Percentiles rank a stretch among this genome's conserved stretches.
Evolutionary conservation across 2,113 vertebrate species (phyloP).

Genomic region (Aptenodytes patagonicus): DNA sequence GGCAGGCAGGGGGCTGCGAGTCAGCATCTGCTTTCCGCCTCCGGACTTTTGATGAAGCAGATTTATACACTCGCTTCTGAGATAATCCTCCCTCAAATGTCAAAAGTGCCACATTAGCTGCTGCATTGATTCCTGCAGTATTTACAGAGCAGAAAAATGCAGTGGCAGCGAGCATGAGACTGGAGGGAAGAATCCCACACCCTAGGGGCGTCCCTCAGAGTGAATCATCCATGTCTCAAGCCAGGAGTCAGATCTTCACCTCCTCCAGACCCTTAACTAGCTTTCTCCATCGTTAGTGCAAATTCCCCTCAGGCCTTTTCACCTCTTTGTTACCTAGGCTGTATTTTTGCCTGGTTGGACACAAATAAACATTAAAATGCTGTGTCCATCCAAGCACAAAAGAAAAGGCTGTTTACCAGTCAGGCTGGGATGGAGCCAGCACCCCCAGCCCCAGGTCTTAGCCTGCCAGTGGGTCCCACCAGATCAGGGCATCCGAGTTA

Average conservation of each 20-base stretch:
- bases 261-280: background rate
- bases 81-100: background rate
- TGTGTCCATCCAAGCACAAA: background rate
- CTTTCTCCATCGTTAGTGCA: background rate
- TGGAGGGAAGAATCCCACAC: background rate
- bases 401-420: background rate
- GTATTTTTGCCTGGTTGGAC: background rate
- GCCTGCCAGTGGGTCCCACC: background rate
- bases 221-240: background rate
- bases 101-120: background rate
- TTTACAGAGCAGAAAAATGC: slow-evolving; percentile 27
- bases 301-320: background rate
- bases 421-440: background rate
- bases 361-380: background rate
- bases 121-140: background rate
- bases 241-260: background rate
- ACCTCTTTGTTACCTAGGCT: background rate
- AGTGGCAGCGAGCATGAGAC: fast-evolving
- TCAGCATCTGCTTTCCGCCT: background rate
- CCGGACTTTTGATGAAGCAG: background rate
- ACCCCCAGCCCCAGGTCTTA: background rate
- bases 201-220: background rate
- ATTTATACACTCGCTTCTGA: background rate
- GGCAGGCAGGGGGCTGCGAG: background rate
- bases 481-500: fast-evolving